Evolutionary conservation across 2,113 vertebrate genomes (phyloP).

Genomic region (Silurus asotus): DNA sequence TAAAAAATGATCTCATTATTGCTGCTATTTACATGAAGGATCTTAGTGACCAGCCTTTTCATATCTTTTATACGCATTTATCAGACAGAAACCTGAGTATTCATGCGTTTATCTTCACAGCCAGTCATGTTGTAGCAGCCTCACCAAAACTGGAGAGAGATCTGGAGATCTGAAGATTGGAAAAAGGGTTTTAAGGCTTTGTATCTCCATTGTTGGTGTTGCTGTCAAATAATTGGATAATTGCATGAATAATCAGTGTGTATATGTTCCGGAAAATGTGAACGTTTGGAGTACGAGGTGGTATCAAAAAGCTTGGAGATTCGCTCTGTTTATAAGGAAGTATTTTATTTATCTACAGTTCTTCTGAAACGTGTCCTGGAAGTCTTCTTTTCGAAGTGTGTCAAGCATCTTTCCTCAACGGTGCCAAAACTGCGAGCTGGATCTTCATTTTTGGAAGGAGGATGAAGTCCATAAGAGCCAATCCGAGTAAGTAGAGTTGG

Average conservation of each 20-base stretch:
- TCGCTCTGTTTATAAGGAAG: no score
- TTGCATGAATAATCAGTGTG: neutral
- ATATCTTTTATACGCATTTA: slow-evolving; percentile 3
- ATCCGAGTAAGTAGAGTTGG: no score
- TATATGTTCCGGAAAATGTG: neutral
- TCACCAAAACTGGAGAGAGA: neutral
- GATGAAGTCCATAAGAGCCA: no score
- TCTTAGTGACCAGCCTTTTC: neutral
- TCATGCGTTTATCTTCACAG: neutral
- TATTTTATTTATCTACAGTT: no score
- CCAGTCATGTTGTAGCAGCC: neutral
- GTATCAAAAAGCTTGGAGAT: no score
- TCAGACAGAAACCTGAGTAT: neutral
- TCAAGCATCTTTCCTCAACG: no score
- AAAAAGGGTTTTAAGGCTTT: neutral
- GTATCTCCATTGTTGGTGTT: neutral
- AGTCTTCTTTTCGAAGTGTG: no score
- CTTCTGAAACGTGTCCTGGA: no score
- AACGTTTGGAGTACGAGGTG: no score
- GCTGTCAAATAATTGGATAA: neutral
- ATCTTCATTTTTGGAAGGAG: no score
- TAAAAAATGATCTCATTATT: neutral
- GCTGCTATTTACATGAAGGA: neutral
- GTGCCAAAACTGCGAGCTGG: no score
- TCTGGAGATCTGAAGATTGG: neutral